These are phyloP conservation scores for Asobara japonica DNA, from an alignment of 1,140 invertebrate species.

Conservation along the genomic window DNA sequence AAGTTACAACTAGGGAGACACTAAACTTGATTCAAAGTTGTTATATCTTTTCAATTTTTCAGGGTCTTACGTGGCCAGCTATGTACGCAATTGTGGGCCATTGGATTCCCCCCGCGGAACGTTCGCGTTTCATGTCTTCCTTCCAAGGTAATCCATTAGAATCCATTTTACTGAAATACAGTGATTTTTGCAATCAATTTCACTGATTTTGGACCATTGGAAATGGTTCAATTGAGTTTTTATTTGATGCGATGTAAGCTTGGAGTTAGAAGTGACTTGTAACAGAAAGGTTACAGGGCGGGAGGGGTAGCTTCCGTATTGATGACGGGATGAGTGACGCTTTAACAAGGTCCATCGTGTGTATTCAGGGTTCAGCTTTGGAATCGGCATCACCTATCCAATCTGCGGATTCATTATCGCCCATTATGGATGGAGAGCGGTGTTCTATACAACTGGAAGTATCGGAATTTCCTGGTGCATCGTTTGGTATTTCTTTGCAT, in stretches of 20 bases:
- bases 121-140: constrained; percentile 80
- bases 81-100: constrained; percentile 87
- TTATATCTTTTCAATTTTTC: constrained; percentile 40
- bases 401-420: constrained; percentile 77
- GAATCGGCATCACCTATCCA: constrained; percentile 77
- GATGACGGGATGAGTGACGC: constrained; percentile 61
- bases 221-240: too few species aligned
- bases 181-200: too few species aligned
- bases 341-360: constrained; percentile 62
- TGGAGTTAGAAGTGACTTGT: too few species aligned
- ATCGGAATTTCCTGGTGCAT: constrained; percentile 74
- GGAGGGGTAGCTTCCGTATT: too few species aligned
- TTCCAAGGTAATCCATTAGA: constrained; percentile 77
- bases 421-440: constrained; percentile 73
- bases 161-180: too few species aligned
- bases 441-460: constrained; percentile 79
- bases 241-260: too few species aligned
- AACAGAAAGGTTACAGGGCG: too few species aligned
- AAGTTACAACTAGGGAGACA: too few species aligned
- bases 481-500: constrained; percentile 81
- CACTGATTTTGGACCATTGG: too few species aligned
- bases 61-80: constrained; percentile 87
- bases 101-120: constrained; percentile 83
- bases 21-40: too few species aligned
- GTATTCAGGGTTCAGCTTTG: constrained; percentile 76